Base-by-base conservation (phyloP, 2,797 vertebrate species). In the Coendou prehensilis region DNA sequence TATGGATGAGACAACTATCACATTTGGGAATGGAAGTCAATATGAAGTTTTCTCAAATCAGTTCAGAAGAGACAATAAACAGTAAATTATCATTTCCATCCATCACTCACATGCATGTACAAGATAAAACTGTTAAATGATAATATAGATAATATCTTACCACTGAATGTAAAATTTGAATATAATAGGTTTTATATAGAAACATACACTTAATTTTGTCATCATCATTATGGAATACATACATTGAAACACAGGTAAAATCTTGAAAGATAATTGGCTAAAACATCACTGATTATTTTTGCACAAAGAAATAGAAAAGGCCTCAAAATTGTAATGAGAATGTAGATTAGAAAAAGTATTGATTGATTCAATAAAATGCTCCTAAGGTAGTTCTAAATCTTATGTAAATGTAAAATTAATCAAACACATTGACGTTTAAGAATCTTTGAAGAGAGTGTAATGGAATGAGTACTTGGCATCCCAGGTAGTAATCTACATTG, bases 331-430 rank as follows among this genome's bases (percentile, higher is more conserved):
- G 0, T 54, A 82, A 45, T 56, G 26, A 75, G 8, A 82, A 26
- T 30, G 9, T 56, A 73, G 18, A 73, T 45, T 76, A 11, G 7
- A 61, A 37, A 71, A 52, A 41, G 7, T 33, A 18, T 11, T 33
- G n/a, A 82, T n/a, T 33, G 23, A n/a, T 33, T 37, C 56, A 75
- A 45, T 33, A 54, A n/a, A 28, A 4, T 5, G 0, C 7, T 45
- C 13, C 33, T 61, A 22, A 22, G 4, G 54, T 63, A 67, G 2
- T 30, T 84, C 84, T 84, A 67, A 50, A 84, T 37, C 0, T 50
- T 84, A 84, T 47, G 23, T 50, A 82, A 94, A 45, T 89, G 3
- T 67, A 52, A 78, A 89, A 57, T 78, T 84, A 67, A 89, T 89
- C 59, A 57, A 89, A 28, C 37, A n/a, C 2, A 26, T 10, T 45